Base-by-base conservation (phyloP, 2,888 invertebrate species). In the Encarsia formosa region DNA sequence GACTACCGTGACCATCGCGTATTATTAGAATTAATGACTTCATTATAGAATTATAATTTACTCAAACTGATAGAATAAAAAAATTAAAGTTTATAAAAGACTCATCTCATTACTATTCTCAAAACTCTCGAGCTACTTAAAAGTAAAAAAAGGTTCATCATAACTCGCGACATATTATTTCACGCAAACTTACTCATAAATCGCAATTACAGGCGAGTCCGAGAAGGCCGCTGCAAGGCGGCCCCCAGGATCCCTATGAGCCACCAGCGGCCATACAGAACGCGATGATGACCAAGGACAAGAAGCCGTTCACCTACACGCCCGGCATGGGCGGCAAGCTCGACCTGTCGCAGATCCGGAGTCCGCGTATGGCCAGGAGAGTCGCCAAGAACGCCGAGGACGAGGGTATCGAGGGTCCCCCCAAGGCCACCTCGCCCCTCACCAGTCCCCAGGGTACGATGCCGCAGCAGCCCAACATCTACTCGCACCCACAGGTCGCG, bases 221-320 rank as follows among this genome's bases (percentile, higher is more conserved):
- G 6, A n/a, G 55, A 3, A 44, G 23, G 15, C 13, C 38, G 38
- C 23, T 13, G 19, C 8, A 15, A 9, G 20, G 20, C 16, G 42
- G 42, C 5, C 15, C 44, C 4, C 43, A 20, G 32, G 56, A 56
- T 2, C 23, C 49, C n/a, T 56, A 49, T 13, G 90, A 90, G 69
- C 91, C 91, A 37, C 94, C 94, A 57, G 86, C 88, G 59, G 91
- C 91, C 63, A 88, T 94, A 51, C 91, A 92, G 72, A 91, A 91
- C 74, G 92, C 93, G 26, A 92, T 92, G 91, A 86, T 92, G 86
- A 91, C 90, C 65, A 93, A 93, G 76, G 94, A 94, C 75, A 95
- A 94, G 75, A 94, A 94, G 69, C 94, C 94, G 11, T 95, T 95
- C 73, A 94, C 94, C n/a, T 95, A 95, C 74, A 92, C 93, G 16